Evolutionary conservation across 92 coral and sea anemone genomes (phyloP).

Genomic region (Micromussa lordhowensis): DNA sequence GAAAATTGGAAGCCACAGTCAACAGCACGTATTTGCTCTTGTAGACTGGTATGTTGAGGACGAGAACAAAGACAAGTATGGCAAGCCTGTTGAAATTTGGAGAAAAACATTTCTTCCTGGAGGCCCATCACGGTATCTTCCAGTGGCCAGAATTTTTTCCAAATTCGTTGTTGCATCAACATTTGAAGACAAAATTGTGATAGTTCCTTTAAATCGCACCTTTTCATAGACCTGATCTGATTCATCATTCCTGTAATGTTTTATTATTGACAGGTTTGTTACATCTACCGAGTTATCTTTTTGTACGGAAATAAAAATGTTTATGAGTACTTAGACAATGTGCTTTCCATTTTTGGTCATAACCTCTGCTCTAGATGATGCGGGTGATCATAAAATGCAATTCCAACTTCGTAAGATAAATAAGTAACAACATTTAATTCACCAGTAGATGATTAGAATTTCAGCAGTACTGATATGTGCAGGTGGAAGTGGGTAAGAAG

Average conservation of each 20-base stretch:
- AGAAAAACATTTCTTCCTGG: not conserved
- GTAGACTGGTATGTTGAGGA: conserved; percentile 49
- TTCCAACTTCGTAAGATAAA: too few species aligned
- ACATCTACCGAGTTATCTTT: too few species aligned
- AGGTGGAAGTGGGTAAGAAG: too few species aligned
- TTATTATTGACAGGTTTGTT: too few species aligned
- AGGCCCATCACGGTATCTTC: not conserved
- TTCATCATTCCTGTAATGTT: not conserved
- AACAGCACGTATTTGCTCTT: conserved; percentile 31
- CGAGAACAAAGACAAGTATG: conserved; percentile 26
- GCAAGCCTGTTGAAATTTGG: conserved; percentile 46
- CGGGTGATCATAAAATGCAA: too few species aligned
- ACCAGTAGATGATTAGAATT: too few species aligned
- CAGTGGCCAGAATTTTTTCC: not conserved
- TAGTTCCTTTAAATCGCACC: not conserved
- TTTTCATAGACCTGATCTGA: not conserved
- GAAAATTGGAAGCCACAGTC: not conserved
- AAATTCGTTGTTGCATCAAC: not conserved
- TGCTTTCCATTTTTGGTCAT: too few species aligned
- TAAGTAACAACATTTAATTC: too few species aligned
- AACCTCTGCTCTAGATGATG: too few species aligned
- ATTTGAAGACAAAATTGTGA: not conserved
- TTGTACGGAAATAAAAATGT: too few species aligned
- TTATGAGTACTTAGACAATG: too few species aligned
- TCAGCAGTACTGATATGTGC: too few species aligned